Base-by-base conservation (phyloP, 2,113 vertebrate genomes). In the Marmota flaviventris region DNA sequence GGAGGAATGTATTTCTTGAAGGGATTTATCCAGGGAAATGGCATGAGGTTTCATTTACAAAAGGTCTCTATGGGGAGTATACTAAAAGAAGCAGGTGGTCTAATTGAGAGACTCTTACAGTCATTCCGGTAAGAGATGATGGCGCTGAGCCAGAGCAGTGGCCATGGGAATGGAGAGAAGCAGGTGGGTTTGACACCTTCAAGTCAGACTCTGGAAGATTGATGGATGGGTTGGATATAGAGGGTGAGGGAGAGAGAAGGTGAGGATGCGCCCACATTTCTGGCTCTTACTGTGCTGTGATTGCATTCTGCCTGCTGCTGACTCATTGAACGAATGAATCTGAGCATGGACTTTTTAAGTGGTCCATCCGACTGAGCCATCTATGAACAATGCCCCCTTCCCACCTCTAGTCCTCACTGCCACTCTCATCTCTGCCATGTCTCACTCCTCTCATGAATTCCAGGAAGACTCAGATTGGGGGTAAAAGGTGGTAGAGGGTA, bases 381-480 rank as follows among this genome's bases (percentile, higher is more conserved):
- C 61, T 61, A n/a, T n/a, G 75, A 39, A 70, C 9, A 81, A 77
- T 13, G 34, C 13, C 39, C 16, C 39, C 12, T 53, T 78, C 32
- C 42, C 14, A n/a, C 17, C 17, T 11, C n/a, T 1, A 10, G 3
- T 14, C 11, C 69, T 78, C 32, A 25, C 37, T 17, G 14, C 24
- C 51, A 18, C 17, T 56, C 29, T 95, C 53, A 32, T 32, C 22
- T 94, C 78, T 92, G 14, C n/a, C n/a, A 0, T 6, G 48, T 73
- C 78, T 89, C 58, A 79, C 91, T 94, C 89, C 51, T 90, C 63
- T 93, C 32, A 3, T 69, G 81, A 95, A 63, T 77, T 69, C 89
- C 58, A 93, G 65, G 29, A 95, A 85, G 82, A 93, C 34, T 61
- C 29, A 85, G 51, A 32, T 1, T 48, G 9, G 6, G 9, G 16